Evolutionary conservation across 2,113 vertebrate species (phyloP), one percentile per base, ranked within the genome.

Genomic region (Alaudala cheleensis): DNA sequence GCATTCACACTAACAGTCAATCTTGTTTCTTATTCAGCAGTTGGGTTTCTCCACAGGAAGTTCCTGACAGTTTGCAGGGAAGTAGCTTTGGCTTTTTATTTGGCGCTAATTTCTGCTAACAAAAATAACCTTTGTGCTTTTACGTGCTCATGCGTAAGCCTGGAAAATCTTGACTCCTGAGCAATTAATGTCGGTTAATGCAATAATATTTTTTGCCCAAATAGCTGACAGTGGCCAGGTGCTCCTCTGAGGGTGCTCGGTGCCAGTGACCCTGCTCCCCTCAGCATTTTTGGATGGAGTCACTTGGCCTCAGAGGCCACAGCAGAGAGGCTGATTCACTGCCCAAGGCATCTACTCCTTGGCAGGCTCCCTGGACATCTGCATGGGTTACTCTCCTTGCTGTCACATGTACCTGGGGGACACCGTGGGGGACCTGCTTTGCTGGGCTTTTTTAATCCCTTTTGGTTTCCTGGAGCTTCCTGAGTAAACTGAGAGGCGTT

Each of bases 1-100:
- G 62, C 51, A 49, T 66, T 81, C 49, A 49, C 39, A 21, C 29
- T 23, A 61, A 51, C 33, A 85, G 54, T 54, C 90, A 56, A 23
- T 81, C 31, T 21, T 65, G 45, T 88, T 88, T 93, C 85, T 60
- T 28, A 33, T 77, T 88, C 76, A 90, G 47, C 21, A 71, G 28
- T 79, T 86, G 51, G 1, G 0, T 86, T 86, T 84, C 82, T 93
- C 64, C 72, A 65, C 71, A 92, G 79, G 92, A 83, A 16, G 9
- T 88, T 93, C 86, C 95, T 94, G 88, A 64, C 95, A 69, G 40
- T 90, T 95, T 83, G 28, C 51, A 86, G 69, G 60, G 56, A 91
- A 92, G 51, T 65, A 70, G 22, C 60, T 92, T 78, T 86, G 66
- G 60, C 61, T 93, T 94, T 42, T 96, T 90, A 71, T 90, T 90